These are phyloP conservation scores for Criorhina ranunculi DNA, from an alignment of 2,888 invertebrate genomes.

Conservation along the genomic window DNA sequence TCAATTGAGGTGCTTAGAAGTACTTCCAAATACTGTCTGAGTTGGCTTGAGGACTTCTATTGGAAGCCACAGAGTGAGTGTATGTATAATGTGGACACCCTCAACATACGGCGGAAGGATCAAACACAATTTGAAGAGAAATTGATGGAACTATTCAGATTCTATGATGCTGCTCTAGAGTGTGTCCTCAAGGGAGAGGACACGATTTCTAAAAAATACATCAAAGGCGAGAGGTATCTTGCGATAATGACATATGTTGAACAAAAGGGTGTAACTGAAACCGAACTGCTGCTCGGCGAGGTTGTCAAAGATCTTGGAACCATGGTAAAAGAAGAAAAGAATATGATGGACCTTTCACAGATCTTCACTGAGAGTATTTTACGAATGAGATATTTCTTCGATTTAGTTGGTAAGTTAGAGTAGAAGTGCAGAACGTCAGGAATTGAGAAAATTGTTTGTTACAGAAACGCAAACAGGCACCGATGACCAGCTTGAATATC, in stretches of 20 bases:
- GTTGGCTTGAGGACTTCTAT: conserved; percentile 83
- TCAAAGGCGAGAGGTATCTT: conserved; percentile 78
- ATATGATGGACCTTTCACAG: conserved; percentile 79
- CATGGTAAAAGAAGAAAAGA: conserved; percentile 78
- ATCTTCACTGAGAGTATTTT: conserved; percentile 79
- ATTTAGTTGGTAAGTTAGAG: conserved; percentile 72
- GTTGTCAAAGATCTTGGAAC: conserved; percentile 73
- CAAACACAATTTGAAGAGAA: conserved; percentile 79
- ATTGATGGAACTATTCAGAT: conserved; percentile 77
- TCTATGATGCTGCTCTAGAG: conserved; percentile 81
- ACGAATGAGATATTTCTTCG: conserved; percentile 82
- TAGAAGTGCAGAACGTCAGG: background rate
- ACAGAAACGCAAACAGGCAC: conserved; percentile 60
- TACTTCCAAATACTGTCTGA: conserved; percentile 81
- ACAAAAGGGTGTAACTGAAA: background rate
- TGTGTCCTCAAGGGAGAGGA: conserved; percentile 76
- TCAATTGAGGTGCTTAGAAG: conserved; percentile 80
- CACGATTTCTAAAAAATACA: conserved; percentile 78
- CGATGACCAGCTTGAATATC: conserved; percentile 74
- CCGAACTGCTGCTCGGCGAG: background rate
- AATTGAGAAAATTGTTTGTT: background rate
- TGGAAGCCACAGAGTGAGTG: conserved; percentile 80
- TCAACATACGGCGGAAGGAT: conserved; percentile 79
- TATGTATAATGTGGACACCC: conserved; percentile 80
- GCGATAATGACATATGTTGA: conserved; percentile 6